Evolutionary conservation across 2,888 invertebrate species (phyloP), one percentile per base, ranked within the genome.

Genomic region (Cerceris rybyensis): DNA sequence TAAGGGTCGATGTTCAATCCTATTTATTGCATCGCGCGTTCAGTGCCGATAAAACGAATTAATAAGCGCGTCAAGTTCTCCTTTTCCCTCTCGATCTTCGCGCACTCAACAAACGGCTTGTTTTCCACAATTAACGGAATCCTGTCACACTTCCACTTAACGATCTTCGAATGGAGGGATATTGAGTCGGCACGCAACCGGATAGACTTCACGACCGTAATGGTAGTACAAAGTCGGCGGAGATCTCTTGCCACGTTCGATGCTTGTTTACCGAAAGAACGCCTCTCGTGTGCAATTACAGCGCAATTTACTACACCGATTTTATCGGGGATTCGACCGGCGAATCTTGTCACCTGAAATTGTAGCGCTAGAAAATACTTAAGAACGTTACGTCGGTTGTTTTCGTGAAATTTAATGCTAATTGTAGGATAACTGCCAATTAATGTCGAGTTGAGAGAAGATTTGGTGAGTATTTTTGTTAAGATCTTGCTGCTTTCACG

Each of bases 211-310:
- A 61, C 55, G 52, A 54, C 70, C 70, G 70, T 66, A 70, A 70
- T 70, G 61, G 77, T 60, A 66, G 58, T 70, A 70, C 66, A 78
- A 63, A 78, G 67, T 74, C 63, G 74, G 28, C 28, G 28, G 42
- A 52, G 54, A 70, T 58, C 54, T 55, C 43, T 16, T 7, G 67
- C 59, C 42, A 39, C 59, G 39, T 41, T 57, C 60, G 70, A 70
- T 61, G 58, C 78, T 83, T 70, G 75, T 72, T 68, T 71, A 60
- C 65, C 66, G 66, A 67, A 80, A 71, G 86, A 82, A 67, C 80
- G 70, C 64, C 59, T 70, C 80, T 82, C 83, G 69, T 69, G 63
- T 75, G 70, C 83, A 85, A 83, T 83, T 83, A 75, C 83, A 70
- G 72, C 60, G 83, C 74, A 65, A 83, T 83, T 83, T 85, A 86